Evolutionary conservation across 2,888 invertebrate genomes (phyloP).

Genomic region (Drosophila melanocephala): DNA sequence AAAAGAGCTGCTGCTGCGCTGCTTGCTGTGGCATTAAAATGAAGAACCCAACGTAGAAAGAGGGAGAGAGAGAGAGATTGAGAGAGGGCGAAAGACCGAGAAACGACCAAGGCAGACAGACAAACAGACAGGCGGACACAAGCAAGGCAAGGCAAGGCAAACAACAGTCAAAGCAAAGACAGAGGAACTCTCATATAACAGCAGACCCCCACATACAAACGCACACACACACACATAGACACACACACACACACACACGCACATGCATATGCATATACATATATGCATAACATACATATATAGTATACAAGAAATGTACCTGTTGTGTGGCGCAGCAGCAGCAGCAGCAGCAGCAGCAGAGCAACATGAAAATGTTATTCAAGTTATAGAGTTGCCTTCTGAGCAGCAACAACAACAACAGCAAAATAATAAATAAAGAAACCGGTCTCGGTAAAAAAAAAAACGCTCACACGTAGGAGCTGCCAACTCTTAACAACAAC

Average conservation of each 20-base stretch:
- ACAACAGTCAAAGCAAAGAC: slow-evolving; percentile 20
- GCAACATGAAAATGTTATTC: slow-evolving; percentile 57
- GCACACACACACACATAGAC: slow-evolving; percentile 5
- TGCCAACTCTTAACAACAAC: slow-evolving; percentile 38
- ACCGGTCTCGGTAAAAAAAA: slow-evolving; percentile 46
- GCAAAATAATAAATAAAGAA: slow-evolving; percentile 43
- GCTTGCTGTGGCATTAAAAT: slow-evolving; percentile 27
- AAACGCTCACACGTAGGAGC: slow-evolving; percentile 47
- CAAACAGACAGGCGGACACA: slow-evolving; percentile 21
- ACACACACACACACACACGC: slow-evolving; percentile 5
- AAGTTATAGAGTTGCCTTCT: slow-evolving; percentile 58
- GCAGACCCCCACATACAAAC: slow-evolving; percentile 30
- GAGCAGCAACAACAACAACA: slow-evolving; percentile 16
- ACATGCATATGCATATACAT: slow-evolving; percentile 15
- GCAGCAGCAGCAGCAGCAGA: slow-evolving; percentile 22
- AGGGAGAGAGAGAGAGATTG: neutral
- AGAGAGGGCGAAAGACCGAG: slow-evolving; percentile 12
- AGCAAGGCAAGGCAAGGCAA: slow-evolving; percentile 13
- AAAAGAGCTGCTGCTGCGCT: slow-evolving; percentile 12
- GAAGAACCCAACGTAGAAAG: slow-evolving; percentile 17
- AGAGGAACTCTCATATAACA: slow-evolving; percentile 70
- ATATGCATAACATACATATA: slow-evolving; percentile 39
- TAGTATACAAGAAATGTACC: slow-evolving; percentile 38
- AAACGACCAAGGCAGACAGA: slow-evolving; percentile 67
- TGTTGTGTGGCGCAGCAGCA: slow-evolving; percentile 40